Conservation (phyloP, 2,797 vertebrate species). For the Lepus townsendii region DNA sequence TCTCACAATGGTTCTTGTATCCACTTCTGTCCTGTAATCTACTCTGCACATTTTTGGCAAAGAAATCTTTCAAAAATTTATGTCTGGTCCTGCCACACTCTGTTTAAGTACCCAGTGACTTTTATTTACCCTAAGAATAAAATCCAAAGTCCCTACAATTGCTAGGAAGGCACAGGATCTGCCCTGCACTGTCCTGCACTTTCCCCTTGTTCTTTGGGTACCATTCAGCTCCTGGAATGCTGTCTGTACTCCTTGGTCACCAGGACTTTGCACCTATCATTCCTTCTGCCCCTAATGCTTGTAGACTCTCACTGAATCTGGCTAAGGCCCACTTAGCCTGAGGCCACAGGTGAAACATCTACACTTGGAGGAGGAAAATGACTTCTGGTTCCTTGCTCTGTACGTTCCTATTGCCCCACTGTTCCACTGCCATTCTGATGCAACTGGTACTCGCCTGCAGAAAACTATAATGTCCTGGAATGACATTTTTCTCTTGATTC, state of each 20-base stretch:
- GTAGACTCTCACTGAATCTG: background rate
- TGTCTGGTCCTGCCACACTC: background rate
- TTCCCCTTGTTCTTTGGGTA: background rate
- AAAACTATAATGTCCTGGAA: background rate
- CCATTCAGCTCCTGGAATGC: background rate
- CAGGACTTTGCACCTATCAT: background rate
- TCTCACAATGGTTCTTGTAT: background rate
- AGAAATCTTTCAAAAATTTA: conserved; percentile 33
- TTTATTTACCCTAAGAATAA: background rate
- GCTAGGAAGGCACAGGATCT: background rate
- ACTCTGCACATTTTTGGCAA: background rate
- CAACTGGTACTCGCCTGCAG: background rate
- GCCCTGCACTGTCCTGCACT: background rate
- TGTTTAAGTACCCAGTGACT: conserved; percentile 36
- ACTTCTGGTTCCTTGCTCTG: background rate
- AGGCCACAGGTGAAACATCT: background rate
- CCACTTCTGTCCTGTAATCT: background rate
- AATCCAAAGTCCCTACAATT: background rate
- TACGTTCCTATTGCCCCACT: background rate
- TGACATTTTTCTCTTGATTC: background rate
- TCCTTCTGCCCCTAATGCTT: background rate
- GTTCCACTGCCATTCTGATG: background rate
- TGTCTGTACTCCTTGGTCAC: background rate
- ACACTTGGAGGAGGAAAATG: conserved; percentile 34
- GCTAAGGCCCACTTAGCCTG: background rate